Percentiles rank a stretch among this genome's conserved stretches.
These are phyloP conservation scores for Chloroclysta siterata DNA, from an alignment of 2,888 invertebrate species.

Conservation along the genomic window DNA sequence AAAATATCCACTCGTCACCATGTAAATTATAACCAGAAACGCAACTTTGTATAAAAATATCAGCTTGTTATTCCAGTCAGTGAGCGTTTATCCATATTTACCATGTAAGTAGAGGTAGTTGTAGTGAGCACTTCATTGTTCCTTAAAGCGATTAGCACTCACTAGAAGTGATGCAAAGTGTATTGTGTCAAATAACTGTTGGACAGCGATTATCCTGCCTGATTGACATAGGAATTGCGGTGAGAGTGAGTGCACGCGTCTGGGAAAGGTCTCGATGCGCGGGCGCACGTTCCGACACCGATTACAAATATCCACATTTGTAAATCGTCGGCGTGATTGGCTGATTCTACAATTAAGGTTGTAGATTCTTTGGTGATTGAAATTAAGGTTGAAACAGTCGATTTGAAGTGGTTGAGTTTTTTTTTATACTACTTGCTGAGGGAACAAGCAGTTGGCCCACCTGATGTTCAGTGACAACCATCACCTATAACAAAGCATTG, in stretches of 20 bases:
- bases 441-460: too few species aligned
- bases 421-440: too few species aligned
- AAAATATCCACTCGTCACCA: not conserved
- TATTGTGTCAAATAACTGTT: slow-evolving; percentile 50
- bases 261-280: slow-evolving; percentile 52
- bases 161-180: slow-evolving; percentile 28
- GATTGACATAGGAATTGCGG: slow-evolving; percentile 55
- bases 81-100: slow-evolving; percentile 21
- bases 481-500: too few species aligned
- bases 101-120: slow-evolving; percentile 19
- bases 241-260: slow-evolving; percentile 43
- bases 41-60: slow-evolving; percentile 13
- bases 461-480: too few species aligned
- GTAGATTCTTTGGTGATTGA: too few species aligned
- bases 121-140: slow-evolving; percentile 23
- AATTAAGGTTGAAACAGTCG: too few species aligned
- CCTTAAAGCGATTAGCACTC: slow-evolving; percentile 31
- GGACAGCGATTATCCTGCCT: slow-evolving; percentile 44
- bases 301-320: slow-evolving; percentile 58
- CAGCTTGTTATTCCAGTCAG: slow-evolving; percentile 23
- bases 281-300: slow-evolving; percentile 37
- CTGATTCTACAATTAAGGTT: slow-evolving; percentile 1
- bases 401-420: slow-evolving; percentile 5
- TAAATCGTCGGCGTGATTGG: slow-evolving; percentile 32
- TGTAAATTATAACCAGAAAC: slow-evolving; percentile 11